These are phyloP conservation scores for Patella depressa DNA, from an alignment of 2,888 invertebrate species.

Conservation along the genomic window DNA sequence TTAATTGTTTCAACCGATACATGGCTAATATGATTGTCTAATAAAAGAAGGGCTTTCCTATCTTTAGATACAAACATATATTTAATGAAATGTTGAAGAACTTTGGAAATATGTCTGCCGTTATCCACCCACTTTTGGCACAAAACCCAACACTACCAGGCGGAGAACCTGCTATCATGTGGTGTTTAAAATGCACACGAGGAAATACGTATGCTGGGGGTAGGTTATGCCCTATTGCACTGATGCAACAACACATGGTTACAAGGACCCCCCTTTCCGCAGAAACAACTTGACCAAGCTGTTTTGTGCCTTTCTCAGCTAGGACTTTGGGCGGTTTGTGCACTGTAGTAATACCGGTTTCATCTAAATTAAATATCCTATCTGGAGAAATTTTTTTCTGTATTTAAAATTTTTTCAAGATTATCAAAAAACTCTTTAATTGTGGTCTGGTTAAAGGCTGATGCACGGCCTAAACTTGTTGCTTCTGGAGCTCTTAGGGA, in stretches of 20 bases:
- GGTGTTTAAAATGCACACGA: neutral
- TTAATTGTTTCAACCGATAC: too few relatives aligned
- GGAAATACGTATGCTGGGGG: neutral
- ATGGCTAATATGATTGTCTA: too few relatives aligned
- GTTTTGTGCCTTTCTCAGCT: neutral
- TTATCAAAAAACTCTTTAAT: neutral
- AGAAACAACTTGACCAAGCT: neutral
- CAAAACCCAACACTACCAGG: neutral
- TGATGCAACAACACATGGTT: neutral
- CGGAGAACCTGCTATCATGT: neutral
- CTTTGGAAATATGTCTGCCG: too few relatives aligned
- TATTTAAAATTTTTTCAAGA: neutral
- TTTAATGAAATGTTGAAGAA: too few relatives aligned
- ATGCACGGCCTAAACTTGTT: neutral
- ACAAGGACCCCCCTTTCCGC: slow-evolving; percentile 1
- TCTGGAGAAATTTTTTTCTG: neutral
- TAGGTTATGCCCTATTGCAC: neutral
- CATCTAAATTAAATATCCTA: neutral
- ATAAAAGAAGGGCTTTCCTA: too few relatives aligned
- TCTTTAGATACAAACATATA: too few relatives aligned
- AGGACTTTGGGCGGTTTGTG: neutral
- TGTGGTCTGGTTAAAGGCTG: neutral
- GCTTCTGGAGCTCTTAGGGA: neutral
- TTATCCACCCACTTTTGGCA: too few relatives aligned
- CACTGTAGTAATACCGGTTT: neutral